These are phyloP conservation scores for Amia ocellicauda DNA, from an alignment of 2,113 vertebrate species.

Conservation along the genomic window DNA sequence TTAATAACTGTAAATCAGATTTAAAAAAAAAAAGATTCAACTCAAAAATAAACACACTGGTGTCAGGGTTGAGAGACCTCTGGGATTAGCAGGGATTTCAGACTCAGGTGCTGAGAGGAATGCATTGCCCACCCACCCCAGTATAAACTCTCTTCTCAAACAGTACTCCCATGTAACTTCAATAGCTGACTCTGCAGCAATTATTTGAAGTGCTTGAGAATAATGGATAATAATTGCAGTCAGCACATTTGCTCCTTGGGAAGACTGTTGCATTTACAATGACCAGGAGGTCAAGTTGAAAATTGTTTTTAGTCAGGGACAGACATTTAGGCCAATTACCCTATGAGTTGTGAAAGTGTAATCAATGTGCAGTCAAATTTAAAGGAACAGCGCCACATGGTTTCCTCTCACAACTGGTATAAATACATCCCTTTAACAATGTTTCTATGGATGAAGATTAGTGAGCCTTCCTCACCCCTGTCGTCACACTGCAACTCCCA, in stretches of 20 bases:
- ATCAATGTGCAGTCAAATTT: constrained; percentile 8
- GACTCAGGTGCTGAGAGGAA: too few species aligned
- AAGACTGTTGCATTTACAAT: constrained; percentile 3
- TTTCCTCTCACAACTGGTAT: too few species aligned
- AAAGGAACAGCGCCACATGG: neutral
- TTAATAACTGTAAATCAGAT: too few species aligned
- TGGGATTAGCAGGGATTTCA: too few species aligned
- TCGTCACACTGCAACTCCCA: too few species aligned
- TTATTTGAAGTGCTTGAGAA: constrained; percentile 18
- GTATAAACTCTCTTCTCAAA: neutral
- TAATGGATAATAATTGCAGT: constrained; percentile 24
- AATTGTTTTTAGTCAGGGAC: constrained; percentile 13
- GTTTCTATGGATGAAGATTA: too few species aligned
- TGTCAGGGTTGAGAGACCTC: too few species aligned
- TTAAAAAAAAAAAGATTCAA: too few species aligned
- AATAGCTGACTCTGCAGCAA: neutral
- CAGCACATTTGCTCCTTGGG: constrained; percentile 17
- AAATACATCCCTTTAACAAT: too few species aligned
- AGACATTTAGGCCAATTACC: constrained; percentile 13
- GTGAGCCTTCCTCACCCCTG: too few species aligned
- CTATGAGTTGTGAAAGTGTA: neutral
- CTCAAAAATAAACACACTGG: too few species aligned
- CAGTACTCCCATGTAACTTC: neutral
- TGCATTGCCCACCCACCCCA: neutral
- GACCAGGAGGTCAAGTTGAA: constrained; percentile 20